Conservation (phyloP, 2,113 vertebrate genomes). For the Ceyx cyanopectus region DNA sequence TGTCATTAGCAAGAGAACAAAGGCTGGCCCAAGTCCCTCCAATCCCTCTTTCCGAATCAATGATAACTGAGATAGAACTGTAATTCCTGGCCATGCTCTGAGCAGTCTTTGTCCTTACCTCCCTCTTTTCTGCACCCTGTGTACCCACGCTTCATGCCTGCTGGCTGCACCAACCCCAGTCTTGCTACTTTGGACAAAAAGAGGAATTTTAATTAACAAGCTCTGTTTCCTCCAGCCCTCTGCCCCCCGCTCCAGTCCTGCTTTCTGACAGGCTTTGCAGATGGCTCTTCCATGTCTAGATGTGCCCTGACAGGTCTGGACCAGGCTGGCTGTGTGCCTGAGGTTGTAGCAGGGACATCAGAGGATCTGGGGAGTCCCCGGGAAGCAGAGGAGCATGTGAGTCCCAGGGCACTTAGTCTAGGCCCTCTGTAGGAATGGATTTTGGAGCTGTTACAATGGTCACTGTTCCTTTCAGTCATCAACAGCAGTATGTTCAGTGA, state of each 20-base stretch:
- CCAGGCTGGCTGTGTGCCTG: background rate
- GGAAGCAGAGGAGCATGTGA: background rate
- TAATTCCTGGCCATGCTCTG: background rate
- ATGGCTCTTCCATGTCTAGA: background rate
- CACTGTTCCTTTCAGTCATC: background rate
- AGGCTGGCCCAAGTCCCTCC: background rate
- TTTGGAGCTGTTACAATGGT: background rate
- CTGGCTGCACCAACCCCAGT: background rate
- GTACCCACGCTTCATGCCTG: background rate
- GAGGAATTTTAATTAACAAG: background rate
- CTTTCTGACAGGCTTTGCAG: background rate
- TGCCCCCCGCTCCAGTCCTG: background rate
- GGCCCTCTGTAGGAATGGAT: background rate
- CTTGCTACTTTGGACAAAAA: background rate
- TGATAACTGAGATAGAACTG: background rate
- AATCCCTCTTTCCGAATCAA: background rate
- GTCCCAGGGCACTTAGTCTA: background rate
- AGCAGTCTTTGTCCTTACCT: background rate
- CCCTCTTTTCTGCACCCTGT: background rate
- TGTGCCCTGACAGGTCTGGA: background rate
- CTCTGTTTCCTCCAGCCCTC: background rate
- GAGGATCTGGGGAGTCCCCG: accelerated
- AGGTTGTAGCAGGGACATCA: background rate
- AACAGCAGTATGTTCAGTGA: background rate
- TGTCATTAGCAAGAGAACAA: background rate